Evolutionary conservation across 2,797 vertebrate species (phyloP).

Genomic region (Vireo griseus): DNA sequence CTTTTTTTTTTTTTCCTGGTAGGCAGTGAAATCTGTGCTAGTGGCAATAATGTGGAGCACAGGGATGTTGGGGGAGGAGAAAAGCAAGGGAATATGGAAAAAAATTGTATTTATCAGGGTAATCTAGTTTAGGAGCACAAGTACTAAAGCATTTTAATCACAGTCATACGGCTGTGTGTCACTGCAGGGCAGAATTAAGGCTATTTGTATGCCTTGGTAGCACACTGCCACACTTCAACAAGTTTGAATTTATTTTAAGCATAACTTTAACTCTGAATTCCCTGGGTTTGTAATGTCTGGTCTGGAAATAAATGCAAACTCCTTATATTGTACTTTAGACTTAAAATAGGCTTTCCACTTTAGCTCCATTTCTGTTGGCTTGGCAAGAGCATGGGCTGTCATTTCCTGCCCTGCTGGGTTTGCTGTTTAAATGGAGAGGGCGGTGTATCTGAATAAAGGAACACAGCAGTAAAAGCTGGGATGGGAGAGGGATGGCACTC

Average conservation of each 20-base stretch:
- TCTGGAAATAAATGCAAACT: slow-evolving; percentile 6
- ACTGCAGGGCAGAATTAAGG: slow-evolving; percentile 29
- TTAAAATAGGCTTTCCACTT: slow-evolving; percentile 15
- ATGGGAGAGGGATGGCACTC: neutral
- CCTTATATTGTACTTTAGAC: neutral
- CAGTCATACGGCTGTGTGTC: slow-evolving; percentile 16
- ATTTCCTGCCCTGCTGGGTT: neutral
- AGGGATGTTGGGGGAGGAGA: neutral
- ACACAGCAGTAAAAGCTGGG: neutral
- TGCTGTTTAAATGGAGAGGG: slow-evolving; percentile 4
- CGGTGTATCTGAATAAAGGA: neutral
- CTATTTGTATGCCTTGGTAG: slow-evolving; percentile 30
- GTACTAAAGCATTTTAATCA: slow-evolving; percentile 43
- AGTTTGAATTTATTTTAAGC: slow-evolving; percentile 38
- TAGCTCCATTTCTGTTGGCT: slow-evolving; percentile 5
- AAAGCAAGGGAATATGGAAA: neutral
- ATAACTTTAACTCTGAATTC: slow-evolving; percentile 35
- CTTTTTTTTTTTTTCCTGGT: neutral
- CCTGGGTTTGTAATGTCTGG: neutral
- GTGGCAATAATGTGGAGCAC: neutral
- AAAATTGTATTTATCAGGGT: neutral
- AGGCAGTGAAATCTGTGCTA: slow-evolving; percentile 1
- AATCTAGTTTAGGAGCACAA: slow-evolving; percentile 34
- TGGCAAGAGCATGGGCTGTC: neutral
- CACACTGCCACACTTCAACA: slow-evolving; percentile 23